Evolutionary conservation across 2,888 invertebrate genomes (phyloP).

Genomic region (Drosophila aldrichi): DNA sequence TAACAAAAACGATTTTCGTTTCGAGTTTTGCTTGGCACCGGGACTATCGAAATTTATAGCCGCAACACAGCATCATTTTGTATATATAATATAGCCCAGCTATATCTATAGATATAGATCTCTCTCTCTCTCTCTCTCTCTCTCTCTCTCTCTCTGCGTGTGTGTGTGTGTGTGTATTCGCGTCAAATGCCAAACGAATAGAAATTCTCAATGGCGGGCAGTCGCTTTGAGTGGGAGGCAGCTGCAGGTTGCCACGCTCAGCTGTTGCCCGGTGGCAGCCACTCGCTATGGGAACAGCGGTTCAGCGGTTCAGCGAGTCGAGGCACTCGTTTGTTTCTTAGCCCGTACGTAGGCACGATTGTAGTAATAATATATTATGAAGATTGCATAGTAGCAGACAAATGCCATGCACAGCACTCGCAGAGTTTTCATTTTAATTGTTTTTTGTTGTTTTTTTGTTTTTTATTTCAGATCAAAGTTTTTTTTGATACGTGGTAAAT

Average conservation of each 20-base stretch:
- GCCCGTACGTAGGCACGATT: constrained; percentile 68
- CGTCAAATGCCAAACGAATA: constrained; percentile 46
- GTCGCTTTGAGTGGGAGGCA: constrained; percentile 57
- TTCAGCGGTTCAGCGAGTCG: constrained; percentile 9
- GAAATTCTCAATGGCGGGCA: constrained; percentile 71
- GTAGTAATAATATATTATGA: constrained; percentile 78
- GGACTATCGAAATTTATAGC: constrained; percentile 60
- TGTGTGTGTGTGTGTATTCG: constrained; percentile 13
- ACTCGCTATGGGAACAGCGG: background rate
- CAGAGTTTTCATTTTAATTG: constrained; percentile 53
- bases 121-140: no score
- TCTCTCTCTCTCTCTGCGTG: background rate
- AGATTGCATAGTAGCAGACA: constrained; percentile 75
- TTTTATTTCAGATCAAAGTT: constrained; percentile 12
- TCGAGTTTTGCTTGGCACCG: constrained; percentile 56
- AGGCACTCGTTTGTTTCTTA: constrained; percentile 20
- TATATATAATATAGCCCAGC: constrained; percentile 31
- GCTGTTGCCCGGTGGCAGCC: constrained; percentile 62
- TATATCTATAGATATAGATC: constrained; percentile 35
- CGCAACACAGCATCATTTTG: constrained; percentile 48
- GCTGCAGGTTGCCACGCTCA: constrained; percentile 58
- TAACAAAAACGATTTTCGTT: constrained; percentile 56
- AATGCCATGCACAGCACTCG: constrained; percentile 69
- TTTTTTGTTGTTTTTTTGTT: background rate
- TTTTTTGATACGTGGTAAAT: constrained; percentile 17